A percentile compares a stretch with the other conserved stretches of the same genome.
phyloP scores from a whole-genome alignment of 2,797 vertebrate genomes.

The Arnoldichthys spilopterus region DNA sequence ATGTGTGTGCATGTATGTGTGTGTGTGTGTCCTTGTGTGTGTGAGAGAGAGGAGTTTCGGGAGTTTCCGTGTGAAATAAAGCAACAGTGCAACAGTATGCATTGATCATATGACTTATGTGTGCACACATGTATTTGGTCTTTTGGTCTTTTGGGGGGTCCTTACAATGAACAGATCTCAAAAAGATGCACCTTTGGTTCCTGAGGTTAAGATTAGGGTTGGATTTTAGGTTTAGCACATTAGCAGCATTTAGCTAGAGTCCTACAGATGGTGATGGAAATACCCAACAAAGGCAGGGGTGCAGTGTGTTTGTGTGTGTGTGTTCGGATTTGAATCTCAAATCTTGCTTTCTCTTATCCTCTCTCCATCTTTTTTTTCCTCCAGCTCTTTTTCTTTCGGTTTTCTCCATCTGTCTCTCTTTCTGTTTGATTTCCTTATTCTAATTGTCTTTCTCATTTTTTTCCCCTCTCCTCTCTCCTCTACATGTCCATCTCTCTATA shows the following conservation, averaged over 20 bases:
- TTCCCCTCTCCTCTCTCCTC: conserved; percentile 8
- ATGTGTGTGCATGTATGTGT: conserved; percentile 11
- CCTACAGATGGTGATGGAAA: neutral
- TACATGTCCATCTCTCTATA: neutral
- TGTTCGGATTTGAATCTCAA: too few relatives aligned
- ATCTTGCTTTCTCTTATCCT: too few relatives aligned
- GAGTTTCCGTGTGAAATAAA: conserved; percentile 6
- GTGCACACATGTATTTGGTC: neutral
- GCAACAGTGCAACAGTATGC: neutral
- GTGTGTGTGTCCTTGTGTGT: neutral
- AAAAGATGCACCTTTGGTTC: neutral
- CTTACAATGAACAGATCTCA: neutral
- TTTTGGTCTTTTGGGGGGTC: neutral
- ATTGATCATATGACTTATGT: neutral
- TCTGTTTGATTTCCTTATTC: too few relatives aligned
- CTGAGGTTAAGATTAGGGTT: neutral
- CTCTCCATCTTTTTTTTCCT: too few relatives aligned
- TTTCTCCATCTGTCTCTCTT: too few relatives aligned
- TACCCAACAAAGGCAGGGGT: too few relatives aligned
- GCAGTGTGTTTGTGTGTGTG: too few relatives aligned
- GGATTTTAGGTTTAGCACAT: neutral
- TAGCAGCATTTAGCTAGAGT: neutral
- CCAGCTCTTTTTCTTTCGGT: too few relatives aligned
- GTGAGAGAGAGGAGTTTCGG: neutral
- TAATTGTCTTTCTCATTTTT: neutral